Evolutionary conservation across 2,888 invertebrate species (phyloP), one percentile per base, ranked within the genome.

Genomic region (Cephonodes hylas): DNA sequence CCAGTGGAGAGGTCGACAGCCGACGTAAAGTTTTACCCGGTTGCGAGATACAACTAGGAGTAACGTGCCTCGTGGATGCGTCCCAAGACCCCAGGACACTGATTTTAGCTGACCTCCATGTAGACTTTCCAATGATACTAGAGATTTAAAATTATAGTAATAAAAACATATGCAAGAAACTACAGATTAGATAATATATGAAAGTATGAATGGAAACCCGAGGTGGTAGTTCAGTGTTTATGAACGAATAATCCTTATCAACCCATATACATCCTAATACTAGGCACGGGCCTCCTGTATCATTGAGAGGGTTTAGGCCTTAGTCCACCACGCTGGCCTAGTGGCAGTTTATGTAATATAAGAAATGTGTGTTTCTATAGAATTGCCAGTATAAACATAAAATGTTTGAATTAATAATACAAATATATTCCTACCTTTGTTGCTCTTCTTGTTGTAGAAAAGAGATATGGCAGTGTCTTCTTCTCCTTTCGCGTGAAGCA

Each of bases 91-190:
- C 84, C 95, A 94, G 63, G 95, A 94, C 62, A 95, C 94, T 8
- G 93, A 89, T 63, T 93, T 93, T 3, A 93, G 80, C 64, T 93
- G 86, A 8, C 93, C 94, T 13, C 94, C 93, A 69, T 93, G 93
- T 0, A 94, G 83, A 4, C 93, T 94, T 79, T 95, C 95, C 67
- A 95, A 83, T n/a, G 94, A 93, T n/a, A 95, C 96, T 96, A 80
- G 57, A 83, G 81, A 65, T 63, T 18, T 63, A 46, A 58, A 8
- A 1, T 42, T 48, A 58, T 15, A 5, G n/a, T 42, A 56, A 58
- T 15, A 5, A 42, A 10, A 44, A 48, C 27, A 45, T 38, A 42
- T 31, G 4, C 2, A 38, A n/a, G n/a, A n/a, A n/a, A n/a, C n/a
- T n/a, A n/a, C n/a, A n/a, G n/a, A n/a, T n/a, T n/a, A n/a, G n/a